Percentiles rank a stretch among this genome's conserved stretches.
phyloP scores from a whole-genome alignment of 2,797 vertebrate genomes.

The Cynodonichthys magdalenae region DNA sequence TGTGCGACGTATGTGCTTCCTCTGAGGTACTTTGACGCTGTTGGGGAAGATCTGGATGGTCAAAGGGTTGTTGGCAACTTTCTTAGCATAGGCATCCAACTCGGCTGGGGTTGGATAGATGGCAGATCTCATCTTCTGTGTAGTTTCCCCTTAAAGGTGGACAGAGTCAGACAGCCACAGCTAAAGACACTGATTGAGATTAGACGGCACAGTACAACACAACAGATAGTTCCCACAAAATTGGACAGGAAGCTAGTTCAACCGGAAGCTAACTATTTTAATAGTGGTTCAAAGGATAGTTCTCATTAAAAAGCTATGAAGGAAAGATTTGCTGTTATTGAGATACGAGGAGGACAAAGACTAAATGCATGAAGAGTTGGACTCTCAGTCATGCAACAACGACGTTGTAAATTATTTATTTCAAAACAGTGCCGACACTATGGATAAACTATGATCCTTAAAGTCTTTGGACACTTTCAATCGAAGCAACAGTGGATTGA shows the following conservation, averaged over 20 bases:
- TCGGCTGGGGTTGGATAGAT: conserved; percentile 95
- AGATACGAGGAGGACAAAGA: no score
- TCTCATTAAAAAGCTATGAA: no score
- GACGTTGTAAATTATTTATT: no score
- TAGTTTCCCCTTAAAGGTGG: conserved; percentile 80
- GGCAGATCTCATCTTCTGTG: conserved; percentile 90
- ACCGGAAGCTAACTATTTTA: no score
- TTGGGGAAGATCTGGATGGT: conserved; percentile 98
- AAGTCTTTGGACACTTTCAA: no score
- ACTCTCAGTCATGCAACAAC: no score
- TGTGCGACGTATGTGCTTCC: conserved; percentile 95
- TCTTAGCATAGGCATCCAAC: conserved; percentile 97
- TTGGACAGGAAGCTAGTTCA: neutral
- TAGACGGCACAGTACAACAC: neutral
- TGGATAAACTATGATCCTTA: no score
- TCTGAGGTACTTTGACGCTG: conserved; percentile 96
- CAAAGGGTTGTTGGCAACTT: conserved; percentile 93
- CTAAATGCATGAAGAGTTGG: no score
- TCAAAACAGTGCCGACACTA: no score
- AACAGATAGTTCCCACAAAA: neutral
- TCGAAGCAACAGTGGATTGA: no score
- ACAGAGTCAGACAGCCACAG: conserved; percentile 25
- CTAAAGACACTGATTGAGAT: neutral
- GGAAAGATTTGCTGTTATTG: no score
- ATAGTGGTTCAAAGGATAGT: no score